A percentile compares a stretch with the other conserved stretches of the same genome.
Evolutionary conservation across 2,113 vertebrate species (phyloP).

Genomic region (Galemys pyrenaicus): DNA sequence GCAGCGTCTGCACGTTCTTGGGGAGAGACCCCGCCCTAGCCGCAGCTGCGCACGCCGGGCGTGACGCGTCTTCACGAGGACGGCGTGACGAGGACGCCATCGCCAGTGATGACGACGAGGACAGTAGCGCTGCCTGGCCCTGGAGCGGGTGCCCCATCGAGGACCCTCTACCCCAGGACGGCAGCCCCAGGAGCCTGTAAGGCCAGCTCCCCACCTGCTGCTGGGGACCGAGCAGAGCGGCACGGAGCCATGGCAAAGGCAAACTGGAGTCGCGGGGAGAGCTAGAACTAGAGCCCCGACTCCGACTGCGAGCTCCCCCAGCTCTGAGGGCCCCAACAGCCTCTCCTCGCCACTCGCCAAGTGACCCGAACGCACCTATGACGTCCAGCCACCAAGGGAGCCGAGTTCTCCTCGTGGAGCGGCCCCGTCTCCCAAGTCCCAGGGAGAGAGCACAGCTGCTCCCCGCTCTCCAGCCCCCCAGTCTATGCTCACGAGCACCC

Average conservation of each 20-base stretch:
- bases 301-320: background rate
- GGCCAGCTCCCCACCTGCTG: background rate
- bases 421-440: background rate
- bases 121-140: background rate
- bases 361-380: background rate
- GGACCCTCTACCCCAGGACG: background rate
- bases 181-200: background rate
- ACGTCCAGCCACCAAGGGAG: background rate
- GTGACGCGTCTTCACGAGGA: conserved; percentile 20
- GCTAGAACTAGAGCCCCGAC: background rate
- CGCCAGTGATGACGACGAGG: background rate
- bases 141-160: background rate
- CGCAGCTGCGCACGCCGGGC: background rate
- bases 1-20: background rate
- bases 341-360: background rate
- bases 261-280: background rate
- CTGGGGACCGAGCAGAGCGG: background rate
- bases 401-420: background rate
- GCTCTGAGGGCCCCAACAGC: background rate
- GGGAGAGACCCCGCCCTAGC: conserved; percentile 17
- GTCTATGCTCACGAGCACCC: background rate
- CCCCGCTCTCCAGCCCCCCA: background rate
- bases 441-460: background rate
- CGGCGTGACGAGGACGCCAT: background rate
- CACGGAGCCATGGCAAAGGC: conserved; percentile 42